Percentiles rank a stretch among this genome's conserved stretches.
phyloP scores from a whole-genome alignment of 2,888 invertebrate genomes.

The Priapulus caudatus region DNA sequence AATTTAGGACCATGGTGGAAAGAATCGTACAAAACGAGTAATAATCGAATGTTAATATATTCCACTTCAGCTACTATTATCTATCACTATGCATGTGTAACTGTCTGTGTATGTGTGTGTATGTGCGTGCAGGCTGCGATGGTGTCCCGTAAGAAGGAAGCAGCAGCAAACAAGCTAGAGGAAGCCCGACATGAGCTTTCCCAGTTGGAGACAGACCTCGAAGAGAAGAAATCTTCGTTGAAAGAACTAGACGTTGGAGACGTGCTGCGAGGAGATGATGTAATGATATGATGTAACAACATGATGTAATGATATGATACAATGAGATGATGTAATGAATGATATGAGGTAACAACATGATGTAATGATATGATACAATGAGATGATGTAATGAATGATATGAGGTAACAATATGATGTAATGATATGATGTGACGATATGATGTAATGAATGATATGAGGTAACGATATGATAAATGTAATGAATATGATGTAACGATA shows the following conservation, averaged over 20 bases:
- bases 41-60: too few relatives aligned
- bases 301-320: neutral
- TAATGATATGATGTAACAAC: slow-evolving; percentile 22
- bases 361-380: slow-evolving; percentile 1
- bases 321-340: neutral
- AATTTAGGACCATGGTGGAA: too few relatives aligned
- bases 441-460: too few relatives aligned
- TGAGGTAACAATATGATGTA: too few relatives aligned
- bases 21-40: too few relatives aligned
- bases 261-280: slow-evolving; percentile 59
- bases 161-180: slow-evolving; percentile 54
- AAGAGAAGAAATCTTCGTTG: slow-evolving; percentile 43
- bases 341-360: neutral
- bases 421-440: too few relatives aligned
- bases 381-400: too few relatives aligned
- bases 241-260: slow-evolving; percentile 49
- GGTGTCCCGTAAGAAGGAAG: slow-evolving; percentile 64
- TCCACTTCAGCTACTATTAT: too few relatives aligned
- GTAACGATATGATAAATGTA: too few relatives aligned
- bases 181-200: slow-evolving; percentile 52
- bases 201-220: slow-evolving; percentile 49
- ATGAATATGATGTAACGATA: too few relatives aligned
- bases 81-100: too few relatives aligned
- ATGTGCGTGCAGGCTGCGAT: slow-evolving; percentile 54
- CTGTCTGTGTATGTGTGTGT: too few relatives aligned